Conservation (phyloP, 2,113 vertebrate species). For the Thymallus thymallus region DNA sequence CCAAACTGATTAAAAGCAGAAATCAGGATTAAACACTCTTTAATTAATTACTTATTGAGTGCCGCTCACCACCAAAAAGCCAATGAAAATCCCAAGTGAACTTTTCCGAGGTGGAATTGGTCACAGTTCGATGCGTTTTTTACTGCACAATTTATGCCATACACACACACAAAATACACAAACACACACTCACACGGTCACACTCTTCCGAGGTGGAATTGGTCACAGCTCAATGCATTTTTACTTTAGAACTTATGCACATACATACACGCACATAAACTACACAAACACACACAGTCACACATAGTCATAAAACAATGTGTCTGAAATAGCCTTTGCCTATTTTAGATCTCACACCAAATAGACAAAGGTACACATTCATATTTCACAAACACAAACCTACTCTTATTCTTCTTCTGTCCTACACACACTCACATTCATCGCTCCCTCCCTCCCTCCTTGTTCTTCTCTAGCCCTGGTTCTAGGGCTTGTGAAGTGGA, state of each 20-base stretch:
- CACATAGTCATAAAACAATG: constrained; percentile 9
- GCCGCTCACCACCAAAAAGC: constrained; percentile 44
- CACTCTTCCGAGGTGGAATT: constrained; percentile 11
- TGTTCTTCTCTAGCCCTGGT: background rate
- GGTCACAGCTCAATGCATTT: constrained; percentile 27
- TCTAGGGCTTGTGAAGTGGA: background rate
- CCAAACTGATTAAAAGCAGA: constrained; percentile 50
- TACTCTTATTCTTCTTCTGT: background rate
- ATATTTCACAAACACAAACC: background rate
- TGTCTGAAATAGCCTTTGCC: background rate
- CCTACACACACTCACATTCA: background rate
- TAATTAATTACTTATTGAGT: constrained; percentile 66
- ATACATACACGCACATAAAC: background rate
- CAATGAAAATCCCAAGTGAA: constrained; percentile 50
- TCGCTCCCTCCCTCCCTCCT: background rate
- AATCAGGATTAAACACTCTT: constrained; percentile 59
- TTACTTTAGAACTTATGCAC: background rate
- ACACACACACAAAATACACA: background rate
- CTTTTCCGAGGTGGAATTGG: constrained; percentile 28
- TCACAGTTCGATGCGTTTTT: constrained; percentile 25
- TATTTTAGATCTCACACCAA: background rate
- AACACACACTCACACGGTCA: background rate
- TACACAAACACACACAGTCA: background rate
- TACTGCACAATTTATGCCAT: background rate
- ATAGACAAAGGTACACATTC: background rate